Base-by-base conservation (phyloP, 2,888 invertebrate species). In the Eristalis tenax region DNA sequence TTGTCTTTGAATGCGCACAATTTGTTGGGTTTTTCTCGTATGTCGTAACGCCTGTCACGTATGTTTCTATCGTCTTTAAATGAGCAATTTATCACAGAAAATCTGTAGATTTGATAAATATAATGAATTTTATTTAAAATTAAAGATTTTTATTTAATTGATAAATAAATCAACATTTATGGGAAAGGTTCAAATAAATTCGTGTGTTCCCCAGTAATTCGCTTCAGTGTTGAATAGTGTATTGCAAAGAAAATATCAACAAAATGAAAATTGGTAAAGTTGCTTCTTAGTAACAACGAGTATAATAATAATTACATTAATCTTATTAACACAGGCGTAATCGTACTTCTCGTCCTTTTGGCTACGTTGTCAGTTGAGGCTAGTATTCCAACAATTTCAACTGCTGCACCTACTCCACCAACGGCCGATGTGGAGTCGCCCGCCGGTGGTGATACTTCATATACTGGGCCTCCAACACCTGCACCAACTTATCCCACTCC, bases 381-480 rank as follows among this genome's bases (percentile, higher is more conserved):
- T 13, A 18, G 4, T 13, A 59, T 59, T 23, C 59, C 59, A 59
- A n/a, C 22, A 10, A 26, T 66, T 56, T 18, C 80, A 28, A 38
- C 73, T 59, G n/a, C 63, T n/a, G 28, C 63, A 13, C 23, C 43
- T 8, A 43, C 43, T 18, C 50, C 74, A 74, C 22, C 64, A 64
- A 28, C 64, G 18, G 8, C 8, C 18, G 15, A 43, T 1, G 18
- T 3, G 4, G 32, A n/a, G n/a, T n/a, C 2, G 4, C 50, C 1
- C 4, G n/a, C 32, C 23, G 28, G 28, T 26, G 3, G 3, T 26
- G 26, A 26, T 13, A 4, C 32, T n/a, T 18, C 28, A 23, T 23
- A 23, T 26, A 26, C 23, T 26, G 59, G 59, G 11, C 59, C 59
- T 26, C 59, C 59, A 59, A 26, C 59, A 13, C 59, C 59, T 5